Conservation (phyloP, 2,888 invertebrate genomes). For the Lasioglossum vierecki region DNA sequence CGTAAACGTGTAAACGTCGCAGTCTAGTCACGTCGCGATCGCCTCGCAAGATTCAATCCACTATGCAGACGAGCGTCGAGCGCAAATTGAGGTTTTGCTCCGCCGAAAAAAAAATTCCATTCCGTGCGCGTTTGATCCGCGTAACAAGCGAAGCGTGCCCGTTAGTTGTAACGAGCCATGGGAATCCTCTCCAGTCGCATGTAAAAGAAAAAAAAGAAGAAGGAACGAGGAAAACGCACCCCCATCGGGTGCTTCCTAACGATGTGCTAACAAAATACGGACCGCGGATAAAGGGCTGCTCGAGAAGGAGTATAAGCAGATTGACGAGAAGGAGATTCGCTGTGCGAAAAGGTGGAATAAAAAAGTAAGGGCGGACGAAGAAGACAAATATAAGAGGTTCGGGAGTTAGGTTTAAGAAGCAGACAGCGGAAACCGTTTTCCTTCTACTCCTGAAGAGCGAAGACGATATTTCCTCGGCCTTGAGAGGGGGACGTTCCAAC, state of each 20-base stretch:
- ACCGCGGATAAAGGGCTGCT: constrained; percentile 78
- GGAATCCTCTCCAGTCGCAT: constrained; percentile 37
- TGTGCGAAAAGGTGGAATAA: constrained; percentile 44
- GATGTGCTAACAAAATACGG: constrained; percentile 83
- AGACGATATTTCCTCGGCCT: constrained; percentile 17
- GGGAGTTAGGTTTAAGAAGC: constrained; percentile 61
- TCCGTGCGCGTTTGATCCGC: constrained; percentile 78
- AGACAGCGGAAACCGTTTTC: constrained; percentile 68
- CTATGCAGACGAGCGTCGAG: constrained; percentile 9
- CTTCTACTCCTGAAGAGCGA: neutral
- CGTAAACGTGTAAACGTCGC: neutral
- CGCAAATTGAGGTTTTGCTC: constrained; percentile 37
- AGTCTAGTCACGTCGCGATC: neutral
- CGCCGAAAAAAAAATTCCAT: constrained; percentile 74
- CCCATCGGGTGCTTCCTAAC: constrained; percentile 77
- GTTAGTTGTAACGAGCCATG: constrained; percentile 35
- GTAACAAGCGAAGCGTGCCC: constrained; percentile 77
- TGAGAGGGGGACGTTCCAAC: constrained; percentile 20
- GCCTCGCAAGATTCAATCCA: neutral
- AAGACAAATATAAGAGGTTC: constrained; percentile 54
- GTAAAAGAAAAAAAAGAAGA: neutral
- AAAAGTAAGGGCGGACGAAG: constrained; percentile 46
- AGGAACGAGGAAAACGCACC: constrained; percentile 67
- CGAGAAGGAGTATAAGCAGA: constrained; percentile 80
- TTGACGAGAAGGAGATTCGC: constrained; percentile 69